Conservation (phyloP, 2,797 vertebrate species). For the Micrastur ruficollis region DNA sequence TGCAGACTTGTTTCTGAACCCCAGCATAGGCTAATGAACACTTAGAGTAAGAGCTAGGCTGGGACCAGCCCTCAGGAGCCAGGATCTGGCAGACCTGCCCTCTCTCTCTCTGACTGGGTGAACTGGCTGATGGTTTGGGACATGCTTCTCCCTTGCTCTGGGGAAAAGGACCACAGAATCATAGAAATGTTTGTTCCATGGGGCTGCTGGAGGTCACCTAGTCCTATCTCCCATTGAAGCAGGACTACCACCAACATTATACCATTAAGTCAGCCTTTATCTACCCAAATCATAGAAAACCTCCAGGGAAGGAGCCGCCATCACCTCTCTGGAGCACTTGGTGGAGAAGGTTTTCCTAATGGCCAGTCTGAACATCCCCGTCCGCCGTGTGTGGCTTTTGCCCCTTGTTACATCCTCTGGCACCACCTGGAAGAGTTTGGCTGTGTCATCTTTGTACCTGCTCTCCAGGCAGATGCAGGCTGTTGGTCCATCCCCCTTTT, state of each 20-base stretch:
- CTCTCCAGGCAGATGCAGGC: neutral
- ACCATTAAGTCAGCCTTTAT: neutral
- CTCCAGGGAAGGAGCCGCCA: neutral
- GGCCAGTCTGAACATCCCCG: neutral
- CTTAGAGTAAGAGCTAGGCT: neutral
- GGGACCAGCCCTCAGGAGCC: neutral
- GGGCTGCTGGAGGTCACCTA: neutral
- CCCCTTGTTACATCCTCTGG: neutral
- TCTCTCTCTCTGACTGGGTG: neutral
- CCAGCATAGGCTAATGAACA: neutral
- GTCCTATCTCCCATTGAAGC: neutral
- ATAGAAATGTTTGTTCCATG: neutral
- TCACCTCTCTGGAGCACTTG: neutral
- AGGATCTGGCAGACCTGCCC: neutral
- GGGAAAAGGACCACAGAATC: neutral
- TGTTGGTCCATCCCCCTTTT: neutral
- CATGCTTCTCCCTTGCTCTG: neutral
- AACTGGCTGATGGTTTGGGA: neutral
- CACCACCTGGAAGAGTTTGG: neutral
- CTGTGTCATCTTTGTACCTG: neutral
- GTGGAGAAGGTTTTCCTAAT: neutral
- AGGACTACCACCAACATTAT: neutral
- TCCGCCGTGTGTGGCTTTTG: fast-evolving
- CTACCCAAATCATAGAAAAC: neutral
- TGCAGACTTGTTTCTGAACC: neutral